Evolutionary conservation across 2,113 vertebrate species (phyloP).

Genomic region (Electrona antarctica): DNA sequence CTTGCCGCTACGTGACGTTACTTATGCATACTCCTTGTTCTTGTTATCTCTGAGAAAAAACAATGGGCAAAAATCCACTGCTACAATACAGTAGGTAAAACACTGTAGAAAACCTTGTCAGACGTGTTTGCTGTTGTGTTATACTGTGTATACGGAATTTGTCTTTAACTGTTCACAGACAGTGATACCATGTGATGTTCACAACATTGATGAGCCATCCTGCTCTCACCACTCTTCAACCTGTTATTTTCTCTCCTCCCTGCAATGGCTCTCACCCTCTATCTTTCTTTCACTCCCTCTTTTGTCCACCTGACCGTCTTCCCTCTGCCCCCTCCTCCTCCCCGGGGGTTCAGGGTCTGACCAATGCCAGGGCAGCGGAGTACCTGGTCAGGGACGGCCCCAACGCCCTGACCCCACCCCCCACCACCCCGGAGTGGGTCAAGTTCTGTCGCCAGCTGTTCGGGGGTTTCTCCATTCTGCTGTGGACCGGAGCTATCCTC

Average conservation of each 20-base stretch:
- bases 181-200: too few species aligned
- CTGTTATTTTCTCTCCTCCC: background rate
- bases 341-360: slow-evolving; percentile 82
- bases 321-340: background rate
- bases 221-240: background rate
- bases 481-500: slow-evolving; percentile 93
- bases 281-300: background rate
- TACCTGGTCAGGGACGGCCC: slow-evolving; percentile 87
- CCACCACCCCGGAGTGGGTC: slow-evolving; percentile 92
- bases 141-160: too few species aligned
- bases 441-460: slow-evolving; percentile 95
- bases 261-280: too few species aligned
- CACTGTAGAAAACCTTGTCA: too few species aligned
- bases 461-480: slow-evolving; percentile 90
- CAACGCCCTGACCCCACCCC: slow-evolving; percentile 89
- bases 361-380: slow-evolving; percentile 90
- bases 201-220: too few species aligned
- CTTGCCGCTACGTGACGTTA: too few species aligned
- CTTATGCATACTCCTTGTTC: too few species aligned
- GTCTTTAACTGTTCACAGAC: too few species aligned
- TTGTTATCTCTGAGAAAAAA: too few species aligned
- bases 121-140: too few species aligned
- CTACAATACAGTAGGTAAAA: too few species aligned
- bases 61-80: too few species aligned
- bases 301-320: background rate